phyloP scores from a whole-genome alignment of 2,113 vertebrate species.

The Centropus bengalensis region DNA sequence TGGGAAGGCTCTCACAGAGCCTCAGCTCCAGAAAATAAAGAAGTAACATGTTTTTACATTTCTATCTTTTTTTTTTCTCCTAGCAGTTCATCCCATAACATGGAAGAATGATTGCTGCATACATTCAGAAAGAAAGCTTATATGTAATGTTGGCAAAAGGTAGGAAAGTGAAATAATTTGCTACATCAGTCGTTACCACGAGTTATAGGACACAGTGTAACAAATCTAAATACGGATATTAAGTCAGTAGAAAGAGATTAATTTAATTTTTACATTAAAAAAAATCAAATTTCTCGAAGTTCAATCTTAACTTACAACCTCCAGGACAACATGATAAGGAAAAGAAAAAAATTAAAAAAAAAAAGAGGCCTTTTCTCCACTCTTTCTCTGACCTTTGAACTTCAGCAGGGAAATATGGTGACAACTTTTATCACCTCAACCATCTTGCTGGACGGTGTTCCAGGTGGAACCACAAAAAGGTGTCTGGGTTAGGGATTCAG shows the following conservation, averaged over 20 bases:
- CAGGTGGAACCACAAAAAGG: background rate
- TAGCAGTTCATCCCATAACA: background rate
- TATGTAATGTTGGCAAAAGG: background rate
- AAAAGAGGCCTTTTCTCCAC: background rate
- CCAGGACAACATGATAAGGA: background rate
- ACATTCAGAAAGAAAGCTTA: background rate
- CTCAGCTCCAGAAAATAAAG: background rate
- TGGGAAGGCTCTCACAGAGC: background rate
- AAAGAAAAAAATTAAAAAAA: background rate
- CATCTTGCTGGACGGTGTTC: background rate
- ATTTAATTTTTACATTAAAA: background rate
- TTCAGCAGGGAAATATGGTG: background rate
- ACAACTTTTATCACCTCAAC: background rate
- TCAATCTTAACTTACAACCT: background rate
- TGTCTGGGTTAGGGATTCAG: background rate
- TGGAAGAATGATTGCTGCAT: background rate
- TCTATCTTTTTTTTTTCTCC: background rate
- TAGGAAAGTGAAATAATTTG: background rate
- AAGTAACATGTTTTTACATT: background rate
- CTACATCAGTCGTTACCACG: background rate
- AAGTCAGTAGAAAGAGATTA: background rate
- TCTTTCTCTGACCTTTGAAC: background rate
- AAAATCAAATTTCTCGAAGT: background rate
- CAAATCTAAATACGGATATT: background rate
- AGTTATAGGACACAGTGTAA: background rate